Evolutionary conservation across 2,888 invertebrate species (phyloP), one percentile per base, ranked within the genome.

Genomic region (Deroplatys truncata): DNA sequence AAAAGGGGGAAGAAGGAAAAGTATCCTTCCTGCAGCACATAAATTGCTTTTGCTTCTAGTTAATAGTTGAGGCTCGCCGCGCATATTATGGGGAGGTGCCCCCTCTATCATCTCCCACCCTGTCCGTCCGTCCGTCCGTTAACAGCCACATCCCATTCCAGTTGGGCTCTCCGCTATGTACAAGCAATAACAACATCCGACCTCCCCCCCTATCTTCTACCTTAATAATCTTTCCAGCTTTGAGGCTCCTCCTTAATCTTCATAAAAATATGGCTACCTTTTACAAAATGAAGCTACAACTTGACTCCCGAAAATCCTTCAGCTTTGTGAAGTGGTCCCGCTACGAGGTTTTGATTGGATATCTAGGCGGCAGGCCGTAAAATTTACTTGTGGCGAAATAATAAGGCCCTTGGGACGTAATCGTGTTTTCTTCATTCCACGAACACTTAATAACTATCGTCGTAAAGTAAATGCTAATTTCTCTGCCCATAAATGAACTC

Each of bases 1-100:
- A 43, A 72, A 72, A 72, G 56, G 25, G 25, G 16, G 56, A 72
- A 72, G 56, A 72, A 72, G 56, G 56, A 72, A 72, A 72, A 72
- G 56, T 72, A 72, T 89, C 89, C 84, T 72, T 89, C 86, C 86
- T 83, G 84, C 89, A 88, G 89, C 90, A 89, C 90, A 90, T 88
- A 90, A 89, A 90, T 90, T 90, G 90, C 90, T 90, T 89, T 90
- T 82, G 89, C 89, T 90, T 89, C 89, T 90, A 88, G 90, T 90
- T 90, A 90, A 90, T 90, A 88, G 90, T 86, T 83, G 28, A 10
- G 29, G 88, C 85, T 56, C 31, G 85, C 89, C 84, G 84, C 84
- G 89, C 87, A 89, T 89, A 89, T 90, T 90, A 89, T 89, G 88
- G 35, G 82, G 25, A 31, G 85, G 87, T 31, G 88, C 29, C 85